A percentile compares a stretch with the other conserved stretches of the same genome.
phyloP scores from a whole-genome alignment of 2,113 vertebrate species.

The Toxotes jaculatrix region DNA sequence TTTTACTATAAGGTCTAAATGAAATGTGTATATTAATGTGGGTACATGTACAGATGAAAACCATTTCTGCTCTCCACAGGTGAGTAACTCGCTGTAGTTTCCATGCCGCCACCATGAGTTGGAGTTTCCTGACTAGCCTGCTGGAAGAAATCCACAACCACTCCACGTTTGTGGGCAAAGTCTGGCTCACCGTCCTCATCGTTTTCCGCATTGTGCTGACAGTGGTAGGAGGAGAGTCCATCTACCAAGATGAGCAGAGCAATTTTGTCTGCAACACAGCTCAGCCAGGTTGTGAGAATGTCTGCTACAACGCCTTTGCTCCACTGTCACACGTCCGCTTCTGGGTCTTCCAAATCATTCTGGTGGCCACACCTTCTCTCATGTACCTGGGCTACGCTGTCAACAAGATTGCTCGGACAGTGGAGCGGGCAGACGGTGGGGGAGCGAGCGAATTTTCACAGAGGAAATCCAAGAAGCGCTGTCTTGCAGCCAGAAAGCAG shows the following conservation, averaged over 20 bases:
- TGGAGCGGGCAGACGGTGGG: constrained; percentile 82
- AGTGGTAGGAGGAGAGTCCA: constrained; percentile 94
- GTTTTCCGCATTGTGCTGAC: constrained; percentile 96
- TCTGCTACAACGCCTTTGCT: constrained; percentile 94
- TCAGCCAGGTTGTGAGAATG: constrained; percentile 95
- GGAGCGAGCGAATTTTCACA: constrained; percentile 71
- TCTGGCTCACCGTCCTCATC: constrained; percentile 93
- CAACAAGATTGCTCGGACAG: constrained; percentile 91
- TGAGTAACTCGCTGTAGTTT: constrained; percentile 37
- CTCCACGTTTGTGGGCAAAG: constrained; percentile 96
- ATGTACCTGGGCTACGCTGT: constrained; percentile 94
- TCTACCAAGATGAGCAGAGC: constrained; percentile 97
- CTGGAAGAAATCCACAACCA: constrained; percentile 98
- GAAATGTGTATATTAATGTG: not conserved
- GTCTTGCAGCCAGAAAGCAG: constrained; percentile 85
- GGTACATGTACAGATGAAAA: not conserved
- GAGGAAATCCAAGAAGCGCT: constrained; percentile 79
- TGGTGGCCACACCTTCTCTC: constrained; percentile 91
- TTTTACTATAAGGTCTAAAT: not conserved
- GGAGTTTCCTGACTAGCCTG: constrained; percentile 96
- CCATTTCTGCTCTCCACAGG: constrained; percentile 57
- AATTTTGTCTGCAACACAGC: constrained; percentile 95
- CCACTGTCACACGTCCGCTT: constrained; percentile 95
- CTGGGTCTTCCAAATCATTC: constrained; percentile 97
- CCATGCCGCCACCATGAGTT: constrained; percentile 88